These are phyloP conservation scores for Neoitamus cyanurus DNA, from an alignment of 2,888 invertebrate species.

Conservation along the genomic window DNA sequence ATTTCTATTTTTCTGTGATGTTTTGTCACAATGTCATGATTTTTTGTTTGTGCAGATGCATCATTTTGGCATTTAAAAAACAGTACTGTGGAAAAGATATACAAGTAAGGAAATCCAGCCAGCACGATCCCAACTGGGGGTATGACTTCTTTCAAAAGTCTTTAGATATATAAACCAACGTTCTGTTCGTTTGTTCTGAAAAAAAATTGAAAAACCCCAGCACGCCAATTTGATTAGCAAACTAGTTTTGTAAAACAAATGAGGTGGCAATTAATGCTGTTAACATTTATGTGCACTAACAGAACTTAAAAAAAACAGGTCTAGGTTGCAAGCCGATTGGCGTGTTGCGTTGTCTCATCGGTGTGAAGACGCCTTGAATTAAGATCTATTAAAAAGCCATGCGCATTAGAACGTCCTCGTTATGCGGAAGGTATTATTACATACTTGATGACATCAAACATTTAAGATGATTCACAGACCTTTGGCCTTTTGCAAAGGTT, in stretches of 20 bases:
- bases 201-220: not conserved
- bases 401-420: not conserved
- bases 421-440: not conserved
- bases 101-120: not conserved
- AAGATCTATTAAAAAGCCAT: not conserved
- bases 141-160: not conserved
- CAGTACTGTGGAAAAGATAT: too few relatives aligned
- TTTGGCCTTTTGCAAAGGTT: not conserved
- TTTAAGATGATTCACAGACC: not conserved
- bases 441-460: not conserved
- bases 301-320: not conserved
- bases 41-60: too few relatives aligned
- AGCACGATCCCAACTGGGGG: not conserved
- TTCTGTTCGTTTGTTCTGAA: not conserved
- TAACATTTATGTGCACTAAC: not conserved
- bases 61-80: too few relatives aligned
- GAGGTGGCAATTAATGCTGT: not conserved
- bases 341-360: not conserved
- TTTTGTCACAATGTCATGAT: too few relatives aligned
- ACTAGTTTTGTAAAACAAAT: not conserved
- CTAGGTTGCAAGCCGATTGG: not conserved
- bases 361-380: not conserved
- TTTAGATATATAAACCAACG: not conserved
- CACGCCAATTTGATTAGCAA: not conserved
- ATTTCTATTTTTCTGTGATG: too few relatives aligned